Evolutionary conservation across 1,140 invertebrate species (phyloP), one percentile per base, ranked within the genome.

Genomic region (Chlorops oryzae): DNA sequence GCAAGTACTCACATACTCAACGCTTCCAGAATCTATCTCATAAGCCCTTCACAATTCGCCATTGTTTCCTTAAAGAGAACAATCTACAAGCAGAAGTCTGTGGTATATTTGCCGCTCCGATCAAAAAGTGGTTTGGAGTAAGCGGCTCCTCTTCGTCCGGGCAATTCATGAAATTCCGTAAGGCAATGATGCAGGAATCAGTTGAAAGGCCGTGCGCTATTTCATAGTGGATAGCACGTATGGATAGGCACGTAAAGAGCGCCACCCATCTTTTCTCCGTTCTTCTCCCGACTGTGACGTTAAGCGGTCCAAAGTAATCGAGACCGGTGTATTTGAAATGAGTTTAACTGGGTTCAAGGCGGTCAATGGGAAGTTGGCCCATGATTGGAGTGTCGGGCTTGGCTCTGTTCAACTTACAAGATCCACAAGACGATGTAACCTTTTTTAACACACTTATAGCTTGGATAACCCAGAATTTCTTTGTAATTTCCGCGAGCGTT

Each of bases 131-230:
- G 12, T 50, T 55, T 12, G 44, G 54, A 18, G 50, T 51, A 23
- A 55, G 25, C 23, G 47, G 38, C 18, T 57, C 49, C 1, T 51
- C 38, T 27, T 70, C 59, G 35, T 54, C 48, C 3, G 60, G 57
- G 28, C 28, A 32, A 20, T 50, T 50, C 6, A 44, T 25, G 24
- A 35, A 53, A 28, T 46, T 56, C 18, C 42, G 22, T 13, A 56
- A 24, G 4, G 35, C 38, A 13, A 56, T 22, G 12, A 56, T 38
- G 21, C 42, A 53, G 3, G 46, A 42, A 40, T 52, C 54, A 9
- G 41, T 38, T 6, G 46, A 52, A 4, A 56, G 32, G 27, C 47
- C 47, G 6, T 25, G n/a, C 1, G 43, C 46, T 42, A 50, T n/a
- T 37, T 52, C 39, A n/a, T 51, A 15, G 34, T 55, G 49, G 5